Conservation (phyloP, 2,797 vertebrate genomes). For the Pogoniulus pusillus region DNA sequence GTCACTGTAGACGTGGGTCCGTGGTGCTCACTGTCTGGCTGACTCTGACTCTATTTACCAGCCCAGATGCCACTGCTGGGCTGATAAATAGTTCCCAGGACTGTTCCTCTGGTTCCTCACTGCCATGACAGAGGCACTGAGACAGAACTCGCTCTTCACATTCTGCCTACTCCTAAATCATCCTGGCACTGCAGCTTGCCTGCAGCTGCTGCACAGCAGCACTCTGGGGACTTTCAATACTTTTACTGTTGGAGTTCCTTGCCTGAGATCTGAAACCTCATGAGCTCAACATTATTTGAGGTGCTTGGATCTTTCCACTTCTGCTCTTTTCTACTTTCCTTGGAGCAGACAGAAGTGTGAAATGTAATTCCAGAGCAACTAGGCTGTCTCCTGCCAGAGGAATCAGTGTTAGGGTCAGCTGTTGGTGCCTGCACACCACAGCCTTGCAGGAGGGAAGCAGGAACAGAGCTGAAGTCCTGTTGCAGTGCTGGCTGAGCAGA, state of each 20-base stretch:
- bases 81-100: too few species aligned
- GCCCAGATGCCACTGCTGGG: too few species aligned
- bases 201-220: neutral
- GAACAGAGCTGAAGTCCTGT: neutral
- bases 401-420: too few species aligned
- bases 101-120: too few species aligned
- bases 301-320: neutral
- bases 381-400: neutral
- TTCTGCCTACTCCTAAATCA: neutral
- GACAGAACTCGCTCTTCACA: neutral
- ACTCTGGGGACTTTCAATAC: rapidly evolving
- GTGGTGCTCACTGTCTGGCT: neutral
- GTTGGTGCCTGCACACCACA: neutral
- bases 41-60: too few species aligned
- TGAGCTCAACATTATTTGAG: neutral
- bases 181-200: too few species aligned
- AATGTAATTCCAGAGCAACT: neutral
- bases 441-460: neutral
- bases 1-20: neutral
- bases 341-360: neutral
- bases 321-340: neutral
- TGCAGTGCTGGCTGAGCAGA: too few species aligned
- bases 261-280: neutral
- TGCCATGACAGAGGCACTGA: too few species aligned
- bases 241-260: neutral